Conservation (phyloP, 2,888 invertebrate species). For the Dynastes grantii region DNA sequence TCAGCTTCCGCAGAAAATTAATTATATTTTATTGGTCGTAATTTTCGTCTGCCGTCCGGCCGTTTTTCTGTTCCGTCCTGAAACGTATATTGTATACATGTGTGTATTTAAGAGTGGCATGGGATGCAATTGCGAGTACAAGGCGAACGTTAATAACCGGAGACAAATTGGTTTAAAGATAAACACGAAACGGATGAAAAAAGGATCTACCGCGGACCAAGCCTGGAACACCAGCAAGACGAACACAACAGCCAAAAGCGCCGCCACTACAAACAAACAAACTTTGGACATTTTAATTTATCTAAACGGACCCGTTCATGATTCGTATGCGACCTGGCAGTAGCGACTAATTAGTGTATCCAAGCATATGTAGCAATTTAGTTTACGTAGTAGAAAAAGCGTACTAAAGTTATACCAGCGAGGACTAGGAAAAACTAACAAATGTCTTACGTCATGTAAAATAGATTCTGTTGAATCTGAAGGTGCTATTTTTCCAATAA, state of each 20-base stretch:
- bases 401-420: too few relatives aligned
- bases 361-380: too few relatives aligned
- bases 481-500: too few relatives aligned
- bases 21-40: conserved; percentile 46
- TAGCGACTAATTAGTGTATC: too few relatives aligned
- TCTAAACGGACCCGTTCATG: conserved; percentile 1
- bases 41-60: conserved; percentile 20
- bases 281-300: conserved; percentile 42
- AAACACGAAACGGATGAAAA: conserved; percentile 37
- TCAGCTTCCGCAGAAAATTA: conserved; percentile 44
- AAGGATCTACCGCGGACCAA: background rate
- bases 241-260: conserved; percentile 3
- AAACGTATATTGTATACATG: conserved; percentile 26
- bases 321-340: background rate
- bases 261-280: conserved; percentile 29
- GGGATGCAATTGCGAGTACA: conserved; percentile 25
- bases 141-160: conserved; percentile 43
- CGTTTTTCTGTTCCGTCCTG: conserved; percentile 6
- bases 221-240: background rate
- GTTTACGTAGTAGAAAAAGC: too few relatives aligned
- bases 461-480: too few relatives aligned
- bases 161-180: conserved; percentile 45
- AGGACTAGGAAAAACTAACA: too few relatives aligned
- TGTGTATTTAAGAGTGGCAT: conserved; percentile 30
- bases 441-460: too few relatives aligned